phyloP scores from a whole-genome alignment of 2,797 vertebrate genomes.

The Megalops cyprinoides region DNA sequence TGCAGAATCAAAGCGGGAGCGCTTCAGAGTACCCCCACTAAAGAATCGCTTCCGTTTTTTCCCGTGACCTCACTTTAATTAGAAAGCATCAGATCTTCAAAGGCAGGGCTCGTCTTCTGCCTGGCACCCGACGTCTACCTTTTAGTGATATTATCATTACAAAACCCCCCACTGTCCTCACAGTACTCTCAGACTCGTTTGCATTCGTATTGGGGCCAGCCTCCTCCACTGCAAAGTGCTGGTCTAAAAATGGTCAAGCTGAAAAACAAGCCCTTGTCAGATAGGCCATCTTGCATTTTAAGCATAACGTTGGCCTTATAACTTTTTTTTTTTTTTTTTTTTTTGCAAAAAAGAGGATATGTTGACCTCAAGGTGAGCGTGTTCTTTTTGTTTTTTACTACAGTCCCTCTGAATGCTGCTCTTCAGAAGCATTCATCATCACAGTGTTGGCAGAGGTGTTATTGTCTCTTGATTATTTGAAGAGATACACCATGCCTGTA shows the following conservation, averaged over 20 bases:
- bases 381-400: background rate
- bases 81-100: slow-evolving; percentile 64
- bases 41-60: slow-evolving; percentile 54
- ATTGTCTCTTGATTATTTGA: background rate
- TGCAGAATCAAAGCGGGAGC: slow-evolving; percentile 34
- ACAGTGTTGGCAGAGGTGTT: background rate
- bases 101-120: slow-evolving; percentile 59
- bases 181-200: slow-evolving; percentile 55
- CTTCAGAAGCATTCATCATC: background rate
- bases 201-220: slow-evolving; percentile 67
- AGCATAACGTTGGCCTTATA: background rate
- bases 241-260: slow-evolving; percentile 43
- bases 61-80: slow-evolving; percentile 60
- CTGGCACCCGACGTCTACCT: slow-evolving; percentile 52
- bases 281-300: background rate
- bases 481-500: slow-evolving; percentile 27
- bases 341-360: background rate
- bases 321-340: background rate
- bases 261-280: background rate
- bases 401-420: background rate
- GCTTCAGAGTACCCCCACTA: slow-evolving; percentile 42
- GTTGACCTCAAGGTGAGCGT: background rate
- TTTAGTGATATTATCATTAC: slow-evolving; percentile 67
- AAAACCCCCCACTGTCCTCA: slow-evolving; percentile 55
- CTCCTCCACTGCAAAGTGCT: slow-evolving; percentile 46